Percentiles rank a stretch among this genome's conserved stretches.
Evolutionary conservation across 2,113 vertebrate species (phyloP).

Genomic region (Formicarius rufipectus): DNA sequence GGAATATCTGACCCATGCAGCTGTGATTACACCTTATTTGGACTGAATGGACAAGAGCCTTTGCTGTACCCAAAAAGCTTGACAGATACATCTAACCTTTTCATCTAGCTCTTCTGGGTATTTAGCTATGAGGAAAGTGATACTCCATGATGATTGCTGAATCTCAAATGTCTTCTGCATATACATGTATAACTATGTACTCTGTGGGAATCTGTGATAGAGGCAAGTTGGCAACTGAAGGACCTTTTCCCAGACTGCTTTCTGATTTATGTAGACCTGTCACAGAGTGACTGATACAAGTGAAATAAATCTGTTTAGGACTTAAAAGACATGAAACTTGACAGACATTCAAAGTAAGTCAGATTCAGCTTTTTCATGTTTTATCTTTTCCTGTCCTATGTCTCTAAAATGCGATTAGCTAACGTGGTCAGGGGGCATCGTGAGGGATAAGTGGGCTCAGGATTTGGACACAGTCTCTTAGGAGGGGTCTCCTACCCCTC

Average conservation of each 20-base stretch:
- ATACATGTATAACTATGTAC: neutral
- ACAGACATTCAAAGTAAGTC: slow-evolving; percentile 34
- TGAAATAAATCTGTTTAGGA: slow-evolving; percentile 35
- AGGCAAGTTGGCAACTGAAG: slow-evolving; percentile 36
- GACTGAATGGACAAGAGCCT: slow-evolving; percentile 53
- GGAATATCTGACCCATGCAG: slow-evolving; percentile 68
- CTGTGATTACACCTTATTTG: slow-evolving; percentile 57
- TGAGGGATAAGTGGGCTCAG: neutral
- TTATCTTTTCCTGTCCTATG: neutral
- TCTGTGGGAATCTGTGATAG: slow-evolving; percentile 21
- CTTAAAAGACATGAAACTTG: slow-evolving; percentile 27
- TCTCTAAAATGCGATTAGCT: slow-evolving; percentile 22
- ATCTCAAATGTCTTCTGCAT: slow-evolving; percentile 38
- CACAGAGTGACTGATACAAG: slow-evolving; percentile 5
- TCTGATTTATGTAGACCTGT: slow-evolving; percentile 59
- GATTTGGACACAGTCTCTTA: neutral
- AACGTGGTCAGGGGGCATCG: neutral
- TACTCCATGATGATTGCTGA: slow-evolving; percentile 55
- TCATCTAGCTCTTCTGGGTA: slow-evolving; percentile 62
- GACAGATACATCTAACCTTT: slow-evolving; percentile 75
- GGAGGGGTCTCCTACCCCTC: neutral
- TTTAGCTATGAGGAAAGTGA: neutral
- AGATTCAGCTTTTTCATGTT: slow-evolving; percentile 2
- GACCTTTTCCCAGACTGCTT: slow-evolving; percentile 34
- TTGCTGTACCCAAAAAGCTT: slow-evolving; percentile 70